Evolutionary conservation across 2,113 vertebrate species (phyloP).

Genomic region (Notothenia rossii): DNA sequence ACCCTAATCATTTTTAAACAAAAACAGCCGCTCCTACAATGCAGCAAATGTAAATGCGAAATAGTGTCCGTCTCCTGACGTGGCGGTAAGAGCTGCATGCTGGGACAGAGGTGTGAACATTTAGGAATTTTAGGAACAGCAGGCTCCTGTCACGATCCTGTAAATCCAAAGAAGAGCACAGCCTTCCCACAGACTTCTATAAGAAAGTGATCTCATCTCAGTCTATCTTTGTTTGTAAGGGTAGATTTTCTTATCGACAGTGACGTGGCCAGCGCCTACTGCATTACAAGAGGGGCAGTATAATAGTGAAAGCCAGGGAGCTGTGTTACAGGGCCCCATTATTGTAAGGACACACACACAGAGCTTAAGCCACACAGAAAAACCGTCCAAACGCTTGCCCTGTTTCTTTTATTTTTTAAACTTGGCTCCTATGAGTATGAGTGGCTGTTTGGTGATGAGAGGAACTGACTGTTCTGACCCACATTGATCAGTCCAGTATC

Average conservation of each 20-base stretch:
- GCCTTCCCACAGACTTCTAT: slow-evolving; percentile 41
- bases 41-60: background rate
- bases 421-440: slow-evolving; percentile 21
- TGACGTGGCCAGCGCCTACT: slow-evolving; percentile 18
- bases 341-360: slow-evolving; percentile 17
- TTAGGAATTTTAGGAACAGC: slow-evolving; percentile 48
- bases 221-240: slow-evolving; percentile 40
- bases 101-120: slow-evolving; percentile 34
- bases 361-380: slow-evolving; percentile 21
- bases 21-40: slow-evolving; percentile 20
- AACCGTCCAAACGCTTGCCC: slow-evolving; percentile 1
- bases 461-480: background rate
- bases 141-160: slow-evolving; percentile 37
- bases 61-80: slow-evolving; percentile 11
- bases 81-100: slow-evolving; percentile 6
- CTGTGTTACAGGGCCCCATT: slow-evolving; percentile 29
- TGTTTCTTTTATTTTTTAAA: slow-evolving; percentile 6
- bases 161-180: slow-evolving; percentile 48
- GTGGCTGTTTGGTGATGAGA: slow-evolving; percentile 24
- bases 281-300: slow-evolving; percentile 6
- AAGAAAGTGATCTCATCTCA: slow-evolving; percentile 52
- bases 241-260: slow-evolving; percentile 49
- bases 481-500: background rate
- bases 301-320: slow-evolving; percentile 7
- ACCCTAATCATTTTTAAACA: slow-evolving; percentile 8